A percentile compares a stretch with the other conserved stretches of the same genome.
Evolutionary conservation across 2,797 vertebrate species (phyloP).

Genomic region (Anguilla pacifica): DNA sequence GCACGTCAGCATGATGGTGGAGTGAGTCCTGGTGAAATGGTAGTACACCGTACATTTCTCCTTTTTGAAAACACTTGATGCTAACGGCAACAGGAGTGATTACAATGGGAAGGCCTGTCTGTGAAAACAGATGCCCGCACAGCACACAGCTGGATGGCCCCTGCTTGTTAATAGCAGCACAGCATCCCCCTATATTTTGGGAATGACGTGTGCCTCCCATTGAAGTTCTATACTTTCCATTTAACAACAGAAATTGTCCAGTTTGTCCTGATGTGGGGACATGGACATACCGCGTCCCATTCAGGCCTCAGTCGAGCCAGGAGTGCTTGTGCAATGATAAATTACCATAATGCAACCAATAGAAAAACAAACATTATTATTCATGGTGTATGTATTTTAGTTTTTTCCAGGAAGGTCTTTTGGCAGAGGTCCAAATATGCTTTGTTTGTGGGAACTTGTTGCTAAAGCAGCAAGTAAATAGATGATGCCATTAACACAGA

Average conservation of each 20-base stretch:
- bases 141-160: constrained; percentile 1
- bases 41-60: not conserved
- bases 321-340: not conserved
- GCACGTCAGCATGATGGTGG: not conserved
- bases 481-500: not conserved
- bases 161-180: constrained; percentile 31
- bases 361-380: not conserved
- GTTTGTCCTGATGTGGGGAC: not conserved
- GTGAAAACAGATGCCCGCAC: not conserved
- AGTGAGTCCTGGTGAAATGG: not conserved
- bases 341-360: not conserved
- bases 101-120: not conserved
- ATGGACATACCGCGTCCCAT: not conserved
- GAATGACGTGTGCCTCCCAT: constrained; percentile 23
- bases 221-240: constrained; percentile 36
- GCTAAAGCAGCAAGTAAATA: not conserved
- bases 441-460: not conserved
- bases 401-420: not conserved
- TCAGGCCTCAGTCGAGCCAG: not conserved
- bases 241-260: constrained; percentile 30
- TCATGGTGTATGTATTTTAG: not conserved
- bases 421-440: not conserved
- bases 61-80: not conserved
- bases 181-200: constrained; percentile 32
- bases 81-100: not conserved